Evolutionary conservation across 37 sponge, comb jelly and placozoan genomes (phyloP).

Genomic region (Ianthella basta): DNA sequence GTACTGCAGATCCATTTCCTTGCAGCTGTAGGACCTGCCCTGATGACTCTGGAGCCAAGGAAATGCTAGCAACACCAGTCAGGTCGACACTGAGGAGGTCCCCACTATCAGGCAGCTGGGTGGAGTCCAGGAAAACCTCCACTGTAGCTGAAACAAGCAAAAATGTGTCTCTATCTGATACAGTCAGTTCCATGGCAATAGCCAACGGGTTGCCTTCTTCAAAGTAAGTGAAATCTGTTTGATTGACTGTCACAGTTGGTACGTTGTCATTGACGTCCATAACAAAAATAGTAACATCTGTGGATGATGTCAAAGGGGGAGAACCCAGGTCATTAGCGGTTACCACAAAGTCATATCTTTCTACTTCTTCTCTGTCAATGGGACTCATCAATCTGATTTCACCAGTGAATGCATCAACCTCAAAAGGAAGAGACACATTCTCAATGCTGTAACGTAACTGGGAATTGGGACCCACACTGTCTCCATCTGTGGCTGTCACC

Average conservation of each 20-base stretch:
- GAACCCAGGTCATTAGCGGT: conserved; percentile 58
- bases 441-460: conserved; percentile 51
- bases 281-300: conserved; percentile 37
- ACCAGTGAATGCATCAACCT: conserved; percentile 48
- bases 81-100: conserved; percentile 2
- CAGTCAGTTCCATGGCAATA: conserved; percentile 38
- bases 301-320: conserved; percentile 32
- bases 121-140: conserved; percentile 29
- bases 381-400: conserved; percentile 6
- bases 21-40: background rate
- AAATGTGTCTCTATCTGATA: conserved; percentile 55
- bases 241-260: background rate
- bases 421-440: conserved; percentile 17
- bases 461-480: conserved; percentile 40
- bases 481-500: conserved; percentile 51
- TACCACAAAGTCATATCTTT: conserved; percentile 11
- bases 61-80: background rate
- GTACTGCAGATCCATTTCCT: background rate
- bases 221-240: conserved; percentile 31
- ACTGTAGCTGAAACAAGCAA: conserved; percentile 35
- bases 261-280: conserved; percentile 33
- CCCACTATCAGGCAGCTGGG: conserved; percentile 12
- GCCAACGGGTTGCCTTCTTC: conserved; percentile 44
- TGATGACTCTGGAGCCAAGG: conserved; percentile 4
- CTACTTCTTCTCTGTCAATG: conserved; percentile 44